Evolutionary conservation across 2,888 invertebrate species (phyloP).

Genomic region (Ophion ellenae): DNA sequence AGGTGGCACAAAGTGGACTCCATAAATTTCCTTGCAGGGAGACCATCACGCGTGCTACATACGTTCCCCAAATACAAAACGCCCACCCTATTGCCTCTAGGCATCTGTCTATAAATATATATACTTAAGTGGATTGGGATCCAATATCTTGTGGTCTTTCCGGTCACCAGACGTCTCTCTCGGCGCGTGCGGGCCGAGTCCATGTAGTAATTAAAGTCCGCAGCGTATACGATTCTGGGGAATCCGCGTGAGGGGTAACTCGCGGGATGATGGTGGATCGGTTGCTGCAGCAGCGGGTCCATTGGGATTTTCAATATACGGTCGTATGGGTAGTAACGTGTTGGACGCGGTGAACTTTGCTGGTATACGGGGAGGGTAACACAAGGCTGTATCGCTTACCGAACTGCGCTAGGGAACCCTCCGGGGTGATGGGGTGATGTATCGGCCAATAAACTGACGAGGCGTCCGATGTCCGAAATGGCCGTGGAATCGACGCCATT

Average conservation of each 20-base stretch:
- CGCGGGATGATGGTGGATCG: conserved; percentile 68
- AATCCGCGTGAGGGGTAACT: conserved; percentile 62
- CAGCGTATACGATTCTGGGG: conserved; percentile 59
- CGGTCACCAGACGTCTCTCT: conserved; percentile 48
- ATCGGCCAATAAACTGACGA: conserved; percentile 82
- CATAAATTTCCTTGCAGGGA: conserved; percentile 59
- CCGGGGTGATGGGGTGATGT: conserved; percentile 78
- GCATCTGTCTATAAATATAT: conserved; percentile 22
- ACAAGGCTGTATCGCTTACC: conserved; percentile 35
- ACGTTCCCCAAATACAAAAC: conserved; percentile 45
- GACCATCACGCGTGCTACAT: conserved; percentile 53
- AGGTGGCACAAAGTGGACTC: conserved; percentile 49
- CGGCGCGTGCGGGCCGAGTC: conserved; percentile 34
- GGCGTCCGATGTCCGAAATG: conserved; percentile 80
- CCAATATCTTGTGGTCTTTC: conserved; percentile 70
- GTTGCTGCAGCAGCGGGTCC: conserved; percentile 57
- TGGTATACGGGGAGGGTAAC: conserved; percentile 30
- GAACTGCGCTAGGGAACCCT: conserved; percentile 62
- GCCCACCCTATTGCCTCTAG: conserved; percentile 43
- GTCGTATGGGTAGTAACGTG: conserved; percentile 46
- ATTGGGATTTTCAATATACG: conserved; percentile 61
- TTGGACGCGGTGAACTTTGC: conserved; percentile 60
- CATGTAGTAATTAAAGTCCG: conserved; percentile 73
- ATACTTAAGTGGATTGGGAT: conserved; percentile 26
- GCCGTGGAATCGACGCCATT: conserved; percentile 80